Percentiles rank a stretch among this genome's conserved stretches.
phyloP scores from a whole-genome alignment of 1,140 invertebrate genomes.

The Camponotus pennsylvanicus region DNA sequence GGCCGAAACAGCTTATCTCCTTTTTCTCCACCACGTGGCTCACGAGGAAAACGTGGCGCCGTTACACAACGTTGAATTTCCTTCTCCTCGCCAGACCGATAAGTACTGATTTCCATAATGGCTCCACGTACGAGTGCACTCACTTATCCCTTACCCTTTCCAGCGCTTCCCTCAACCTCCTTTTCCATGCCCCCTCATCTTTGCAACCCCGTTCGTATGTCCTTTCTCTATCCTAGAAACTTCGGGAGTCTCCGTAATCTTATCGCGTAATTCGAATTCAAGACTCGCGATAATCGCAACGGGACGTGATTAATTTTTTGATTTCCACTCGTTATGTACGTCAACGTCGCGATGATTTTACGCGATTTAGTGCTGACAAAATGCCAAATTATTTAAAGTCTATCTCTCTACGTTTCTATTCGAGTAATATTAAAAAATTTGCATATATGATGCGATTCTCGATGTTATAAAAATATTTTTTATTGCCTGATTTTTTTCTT shows the following conservation, averaged over 20 bases:
- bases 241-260: conserved; percentile 23
- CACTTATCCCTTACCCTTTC: conserved; percentile 63
- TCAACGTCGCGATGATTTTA: neutral
- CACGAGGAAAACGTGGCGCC: conserved; percentile 73
- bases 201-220: neutral
- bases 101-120: conserved; percentile 80
- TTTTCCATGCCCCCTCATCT: neutral
- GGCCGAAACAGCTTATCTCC: conserved; percentile 73
- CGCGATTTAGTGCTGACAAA: neutral
- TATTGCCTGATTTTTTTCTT: neutral
- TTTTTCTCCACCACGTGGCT: conserved; percentile 63
- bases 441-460: neutral
- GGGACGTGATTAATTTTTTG: conserved; percentile 60
- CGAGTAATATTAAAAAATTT: neutral
- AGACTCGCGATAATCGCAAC: conserved; percentile 42
- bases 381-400: conserved; percentile 20
- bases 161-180: neutral
- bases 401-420: neutral
- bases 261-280: conserved; percentile 35
- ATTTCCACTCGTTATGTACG: conserved; percentile 14
- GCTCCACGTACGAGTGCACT: conserved; percentile 76
- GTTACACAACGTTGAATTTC: conserved; percentile 70
- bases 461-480: neutral
- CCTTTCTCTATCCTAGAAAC: conserved; percentile 31
- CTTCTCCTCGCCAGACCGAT: conserved; percentile 69